These are phyloP conservation scores for Drosophila stalkeri DNA, from an alignment of 2,888 invertebrate genomes.

Conservation along the genomic window DNA sequence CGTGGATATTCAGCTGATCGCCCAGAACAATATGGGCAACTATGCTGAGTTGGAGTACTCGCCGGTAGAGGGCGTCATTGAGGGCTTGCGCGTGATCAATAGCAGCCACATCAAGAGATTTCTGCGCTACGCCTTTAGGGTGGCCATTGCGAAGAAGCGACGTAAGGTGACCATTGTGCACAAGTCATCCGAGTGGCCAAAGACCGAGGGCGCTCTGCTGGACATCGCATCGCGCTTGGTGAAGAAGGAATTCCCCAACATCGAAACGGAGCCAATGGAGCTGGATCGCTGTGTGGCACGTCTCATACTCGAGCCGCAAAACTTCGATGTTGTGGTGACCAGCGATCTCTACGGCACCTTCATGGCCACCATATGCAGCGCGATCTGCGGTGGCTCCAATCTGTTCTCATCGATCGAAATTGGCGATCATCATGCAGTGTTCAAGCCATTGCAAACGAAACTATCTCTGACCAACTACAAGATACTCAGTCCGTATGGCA, in stretches of 20 bases:
- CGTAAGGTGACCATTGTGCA: conserved; percentile 73
- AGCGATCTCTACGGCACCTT: conserved; percentile 78
- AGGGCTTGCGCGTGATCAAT: conserved; percentile 71
- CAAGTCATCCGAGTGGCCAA: conserved; percentile 70
- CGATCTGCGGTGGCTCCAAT: conserved; percentile 77
- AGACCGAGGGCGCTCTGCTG: conserved; percentile 66
- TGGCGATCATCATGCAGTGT: conserved; percentile 76
- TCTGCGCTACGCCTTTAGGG: conserved; percentile 64
- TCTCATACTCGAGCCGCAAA: conserved; percentile 59
- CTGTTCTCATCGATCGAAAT: conserved; percentile 73
- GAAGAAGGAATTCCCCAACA: conserved; percentile 23
- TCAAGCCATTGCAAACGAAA: conserved; percentile 80
- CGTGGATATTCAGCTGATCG: conserved; percentile 70
- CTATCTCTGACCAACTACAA: conserved; percentile 69
- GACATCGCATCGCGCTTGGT: conserved; percentile 55
- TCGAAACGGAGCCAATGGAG: conserved; percentile 64
- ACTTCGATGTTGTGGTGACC: conserved; percentile 74
- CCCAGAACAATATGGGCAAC: conserved; percentile 77
- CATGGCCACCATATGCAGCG: conserved; percentile 69
- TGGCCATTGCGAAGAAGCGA: conserved; percentile 49
- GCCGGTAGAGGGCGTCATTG: conserved; percentile 79
- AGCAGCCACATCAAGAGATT: conserved; percentile 45
- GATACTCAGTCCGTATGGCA: conserved; percentile 74
- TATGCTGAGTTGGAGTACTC: conserved; percentile 79
- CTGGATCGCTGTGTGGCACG: conserved; percentile 58